Percentiles rank a stretch among this genome's conserved stretches.
Evolutionary conservation across 30 jellyfish, hydroid and myxozoan species (phyloP).

Genomic region (Sanderia malayensis): DNA sequence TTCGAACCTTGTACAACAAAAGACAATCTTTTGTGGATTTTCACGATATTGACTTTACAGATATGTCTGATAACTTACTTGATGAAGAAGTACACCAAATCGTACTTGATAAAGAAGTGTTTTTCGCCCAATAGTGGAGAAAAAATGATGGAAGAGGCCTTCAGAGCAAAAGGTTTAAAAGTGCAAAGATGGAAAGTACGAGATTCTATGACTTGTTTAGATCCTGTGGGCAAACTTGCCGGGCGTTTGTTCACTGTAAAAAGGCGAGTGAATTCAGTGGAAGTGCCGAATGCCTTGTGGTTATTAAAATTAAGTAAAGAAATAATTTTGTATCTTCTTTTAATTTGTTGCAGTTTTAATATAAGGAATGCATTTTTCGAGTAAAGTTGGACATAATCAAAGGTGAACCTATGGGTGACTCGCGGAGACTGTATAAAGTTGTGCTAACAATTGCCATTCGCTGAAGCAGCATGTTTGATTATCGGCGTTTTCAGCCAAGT

Average conservation of each 20-base stretch:
- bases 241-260: conserved; percentile 8
- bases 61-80: not conserved
- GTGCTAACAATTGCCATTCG: no score
- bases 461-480: no score
- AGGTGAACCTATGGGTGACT: no score
- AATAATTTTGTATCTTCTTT: not conserved
- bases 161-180: conserved; percentile 17
- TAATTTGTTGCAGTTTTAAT: not conserved
- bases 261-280: conserved; percentile 18
- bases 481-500: no score
- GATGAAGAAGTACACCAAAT: conserved; percentile 1
- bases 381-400: not conserved
- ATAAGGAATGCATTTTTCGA: no score
- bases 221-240: conserved; percentile 21
- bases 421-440: no score
- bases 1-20: conserved; percentile 26
- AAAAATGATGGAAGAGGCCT: conserved; percentile 40
- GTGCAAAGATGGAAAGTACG: conserved; percentile 47
- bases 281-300: conserved; percentile 19
- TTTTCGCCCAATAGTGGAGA: conserved; percentile 40
- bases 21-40: not conserved
- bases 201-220: conserved; percentile 21
- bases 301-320: not conserved
- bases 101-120: no score
- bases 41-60: not conserved